Conservation (phyloP, 1,140 invertebrate genomes). For the Lanistes nyassanus region DNA sequence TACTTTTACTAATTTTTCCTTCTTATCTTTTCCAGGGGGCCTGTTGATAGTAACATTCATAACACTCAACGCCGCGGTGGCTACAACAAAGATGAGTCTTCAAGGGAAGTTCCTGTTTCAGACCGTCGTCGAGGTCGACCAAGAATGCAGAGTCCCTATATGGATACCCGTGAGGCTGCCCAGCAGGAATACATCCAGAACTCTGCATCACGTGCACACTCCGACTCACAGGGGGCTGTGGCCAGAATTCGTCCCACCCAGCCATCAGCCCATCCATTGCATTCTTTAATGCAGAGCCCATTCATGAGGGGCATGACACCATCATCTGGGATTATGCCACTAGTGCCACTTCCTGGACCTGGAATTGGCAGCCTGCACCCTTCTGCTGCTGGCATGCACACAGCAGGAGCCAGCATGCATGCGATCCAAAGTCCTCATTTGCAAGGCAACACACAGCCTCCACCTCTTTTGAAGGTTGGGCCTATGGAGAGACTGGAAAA, state of each 20-base stretch:
- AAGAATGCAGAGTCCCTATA: slow-evolving; percentile 16
- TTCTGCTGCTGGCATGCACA: background rate
- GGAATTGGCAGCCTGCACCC: background rate
- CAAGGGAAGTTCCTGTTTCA: background rate
- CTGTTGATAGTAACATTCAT: background rate
- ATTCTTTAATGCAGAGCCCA: background rate
- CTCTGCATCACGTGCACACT: too few species aligned
- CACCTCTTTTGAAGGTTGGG: slow-evolving; percentile 24
- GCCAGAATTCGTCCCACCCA: slow-evolving; percentile 7
- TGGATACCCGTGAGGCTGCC: background rate
- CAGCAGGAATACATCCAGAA: background rate
- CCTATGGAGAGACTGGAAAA: background rate
- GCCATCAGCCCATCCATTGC: slow-evolving; percentile 3
- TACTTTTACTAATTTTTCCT: background rate
- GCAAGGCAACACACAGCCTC: slow-evolving; percentile 7
- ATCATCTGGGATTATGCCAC: background rate
- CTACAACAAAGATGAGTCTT: background rate
- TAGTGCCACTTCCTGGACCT: too few species aligned
- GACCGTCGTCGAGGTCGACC: slow-evolving; percentile 15
- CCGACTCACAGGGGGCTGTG: background rate
- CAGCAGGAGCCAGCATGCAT: background rate
- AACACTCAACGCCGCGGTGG: background rate
- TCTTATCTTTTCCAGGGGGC: background rate
- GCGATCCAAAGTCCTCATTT: too few species aligned
- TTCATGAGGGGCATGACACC: background rate